Percentiles rank a stretch among this genome's conserved stretches.
phyloP scores from a whole-genome alignment of 2,113 vertebrate species.

The Lepus americanus region DNA sequence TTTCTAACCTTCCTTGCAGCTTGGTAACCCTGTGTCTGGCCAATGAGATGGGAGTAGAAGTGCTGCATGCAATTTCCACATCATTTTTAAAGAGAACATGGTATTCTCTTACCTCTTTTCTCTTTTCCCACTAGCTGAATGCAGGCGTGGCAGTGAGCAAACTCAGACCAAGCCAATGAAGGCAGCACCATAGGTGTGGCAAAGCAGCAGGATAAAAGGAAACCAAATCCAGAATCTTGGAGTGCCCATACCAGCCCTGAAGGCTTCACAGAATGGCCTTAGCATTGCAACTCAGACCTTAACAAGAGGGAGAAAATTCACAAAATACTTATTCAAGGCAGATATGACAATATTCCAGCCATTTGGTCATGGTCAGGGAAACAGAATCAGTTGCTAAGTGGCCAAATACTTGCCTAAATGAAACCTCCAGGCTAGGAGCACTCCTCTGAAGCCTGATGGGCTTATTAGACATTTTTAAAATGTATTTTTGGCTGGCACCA shows the following conservation, averaged over 20 bases:
- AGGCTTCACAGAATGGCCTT: neutral
- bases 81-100: neutral
- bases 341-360: neutral
- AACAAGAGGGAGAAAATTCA: neutral
- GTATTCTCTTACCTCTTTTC: neutral
- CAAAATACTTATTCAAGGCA: neutral
- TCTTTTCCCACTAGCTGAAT: neutral
- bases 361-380: neutral
- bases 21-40: neutral
- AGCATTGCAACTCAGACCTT: neutral
- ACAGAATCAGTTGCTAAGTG: neutral
- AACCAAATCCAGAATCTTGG: neutral
- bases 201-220: conserved; percentile 21
- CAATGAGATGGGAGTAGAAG: neutral
- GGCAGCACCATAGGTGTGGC: neutral
- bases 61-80: neutral
- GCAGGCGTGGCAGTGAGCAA: neutral
- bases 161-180: neutral
- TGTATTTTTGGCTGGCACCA: too few relatives aligned
- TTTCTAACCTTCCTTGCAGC: neutral
- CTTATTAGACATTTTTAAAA: neutral
- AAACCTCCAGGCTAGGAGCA: neutral
- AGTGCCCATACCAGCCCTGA: neutral
- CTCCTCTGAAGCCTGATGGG: neutral
- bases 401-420: neutral